Evolutionary conservation across 2,797 vertebrate genomes (phyloP), one percentile per base, ranked within the genome.

Genomic region (Lerista edwardsae): DNA sequence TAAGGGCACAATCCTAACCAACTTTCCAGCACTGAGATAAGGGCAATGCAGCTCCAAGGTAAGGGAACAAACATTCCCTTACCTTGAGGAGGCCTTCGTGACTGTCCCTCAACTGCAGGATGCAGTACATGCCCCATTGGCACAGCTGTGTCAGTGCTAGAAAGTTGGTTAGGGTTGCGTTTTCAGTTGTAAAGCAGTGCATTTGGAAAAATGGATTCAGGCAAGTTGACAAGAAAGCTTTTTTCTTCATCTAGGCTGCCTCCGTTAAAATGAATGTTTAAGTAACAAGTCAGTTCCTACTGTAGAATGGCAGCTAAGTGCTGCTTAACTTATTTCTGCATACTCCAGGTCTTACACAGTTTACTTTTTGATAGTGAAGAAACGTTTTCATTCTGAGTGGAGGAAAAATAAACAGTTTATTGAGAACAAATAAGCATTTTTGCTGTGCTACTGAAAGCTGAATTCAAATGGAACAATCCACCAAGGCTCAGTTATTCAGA

Each of bases 371-470:
- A 25, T 39, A 21, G 34, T 77, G 55, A 84, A 77, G 39, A 83
- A 59, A 68, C 21, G 19, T 61, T 51, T 31, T 23, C 15, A 51
- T 19, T 14, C 15, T 27, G 31, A 65, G 6, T 65, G 39, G 65
- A 69, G 65, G 39, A 77, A 71, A 74, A 64, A 36, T 34, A 73
- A 69, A 44, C 51, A 17, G 10, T 75, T 82, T 84, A 77, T 59
- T 77, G 25, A 44, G 44, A 83, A 83, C 51, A 36, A 59, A 71
- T 3, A 62, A 62, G n/a, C 62, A 39, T 6, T 65, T 83, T 88
- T 90, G 83, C 69, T 57, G 89, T 87, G 87, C 90, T 79, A 87
- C 80, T 25, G 82, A 89, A 76, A 87, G 41, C 29, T 39, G 44
- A 27, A 12, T 55, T 51, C 23, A 14, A 21, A 61, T 21, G 39